Percentiles rank a stretch among this genome's conserved stretches.
Conservation (phyloP, 2,797 vertebrate species). For the Arnoldichthys spilopterus region DNA sequence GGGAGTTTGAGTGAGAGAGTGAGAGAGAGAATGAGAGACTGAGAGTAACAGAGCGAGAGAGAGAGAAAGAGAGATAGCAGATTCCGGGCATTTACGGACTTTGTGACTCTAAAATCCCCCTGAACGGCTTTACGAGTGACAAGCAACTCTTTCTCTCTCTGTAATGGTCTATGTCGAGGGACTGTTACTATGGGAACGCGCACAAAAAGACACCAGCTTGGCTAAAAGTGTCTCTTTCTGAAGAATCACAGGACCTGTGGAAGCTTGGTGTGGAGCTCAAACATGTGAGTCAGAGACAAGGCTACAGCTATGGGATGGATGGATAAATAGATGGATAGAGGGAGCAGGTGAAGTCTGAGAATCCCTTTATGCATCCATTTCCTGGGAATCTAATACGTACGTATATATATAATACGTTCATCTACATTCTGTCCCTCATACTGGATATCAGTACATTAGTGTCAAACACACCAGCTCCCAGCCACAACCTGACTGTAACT, state of each 20-base stretch:
- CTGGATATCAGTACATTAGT: too few species aligned
- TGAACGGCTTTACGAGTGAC: slow-evolving; percentile 72
- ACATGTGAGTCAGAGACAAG: slow-evolving; percentile 70
- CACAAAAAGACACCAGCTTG: slow-evolving; percentile 67
- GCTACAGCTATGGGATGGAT: slow-evolving; percentile 39
- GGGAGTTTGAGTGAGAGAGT: too few species aligned
- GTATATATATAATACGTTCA: background rate
- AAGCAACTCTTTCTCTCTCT: slow-evolving; percentile 75
- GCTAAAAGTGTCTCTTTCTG: slow-evolving; percentile 76
- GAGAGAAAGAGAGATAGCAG: slow-evolving; percentile 67
- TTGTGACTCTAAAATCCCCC: slow-evolving; percentile 60
- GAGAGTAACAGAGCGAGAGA: slow-evolving; percentile 42
- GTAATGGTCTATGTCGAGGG: slow-evolving; percentile 76
- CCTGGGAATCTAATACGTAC: background rate
- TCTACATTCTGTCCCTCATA: background rate
- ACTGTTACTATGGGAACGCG: slow-evolving; percentile 80
- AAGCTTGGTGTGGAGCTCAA: slow-evolving; percentile 75
- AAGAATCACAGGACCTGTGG: slow-evolving; percentile 65
- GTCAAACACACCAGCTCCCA: too few species aligned
- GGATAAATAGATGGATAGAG: background rate
- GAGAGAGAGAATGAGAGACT: too few species aligned
- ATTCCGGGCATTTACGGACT: slow-evolving; percentile 39
- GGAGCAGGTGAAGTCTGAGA: background rate
- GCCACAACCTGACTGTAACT: too few species aligned
- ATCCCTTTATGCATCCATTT: slow-evolving; percentile 1